Percentiles rank a stretch among this genome's conserved stretches.
Conservation (phyloP, 2,888 invertebrate genomes). For the Unio pictorum region DNA sequence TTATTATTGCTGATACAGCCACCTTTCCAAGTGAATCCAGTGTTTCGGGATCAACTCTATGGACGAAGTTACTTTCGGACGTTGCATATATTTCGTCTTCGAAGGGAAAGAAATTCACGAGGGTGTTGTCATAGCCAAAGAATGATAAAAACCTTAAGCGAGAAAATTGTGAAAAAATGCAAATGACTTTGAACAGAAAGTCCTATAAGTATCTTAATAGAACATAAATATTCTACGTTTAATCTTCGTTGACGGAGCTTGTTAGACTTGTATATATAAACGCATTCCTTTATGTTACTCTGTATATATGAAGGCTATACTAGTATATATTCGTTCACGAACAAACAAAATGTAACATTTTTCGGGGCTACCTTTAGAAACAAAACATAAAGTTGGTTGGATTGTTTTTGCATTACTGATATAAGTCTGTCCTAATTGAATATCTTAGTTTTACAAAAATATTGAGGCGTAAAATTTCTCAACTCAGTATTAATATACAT, state of each 20-base stretch:
- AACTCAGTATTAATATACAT: too few species aligned
- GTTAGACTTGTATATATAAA: neutral
- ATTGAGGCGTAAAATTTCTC: too few species aligned
- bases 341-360: too few species aligned
- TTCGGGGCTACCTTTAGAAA: too few species aligned
- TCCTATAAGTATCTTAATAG: neutral
- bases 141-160: slow-evolving; percentile 54
- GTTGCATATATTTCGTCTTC: slow-evolving; percentile 8
- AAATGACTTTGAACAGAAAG: too few species aligned
- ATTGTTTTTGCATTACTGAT: too few species aligned
- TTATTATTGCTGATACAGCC: neutral
- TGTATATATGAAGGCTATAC: neutral
- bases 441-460: too few species aligned
- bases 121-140: slow-evolving; percentile 79
- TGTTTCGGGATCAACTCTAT: slow-evolving; percentile 12
- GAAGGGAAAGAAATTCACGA: slow-evolving; percentile 73
- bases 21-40: slow-evolving; percentile 10
- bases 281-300: neutral
- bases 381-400: too few species aligned
- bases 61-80: slow-evolving; percentile 5
- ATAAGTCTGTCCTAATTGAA: too few species aligned
- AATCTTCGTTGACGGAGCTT: neutral
- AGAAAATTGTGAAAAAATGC: neutral
- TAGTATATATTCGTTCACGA: too few species aligned
- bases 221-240: neutral